These are phyloP conservation scores for Gibbula magus DNA, from an alignment of 2,888 invertebrate genomes.

Conservation along the genomic window DNA sequence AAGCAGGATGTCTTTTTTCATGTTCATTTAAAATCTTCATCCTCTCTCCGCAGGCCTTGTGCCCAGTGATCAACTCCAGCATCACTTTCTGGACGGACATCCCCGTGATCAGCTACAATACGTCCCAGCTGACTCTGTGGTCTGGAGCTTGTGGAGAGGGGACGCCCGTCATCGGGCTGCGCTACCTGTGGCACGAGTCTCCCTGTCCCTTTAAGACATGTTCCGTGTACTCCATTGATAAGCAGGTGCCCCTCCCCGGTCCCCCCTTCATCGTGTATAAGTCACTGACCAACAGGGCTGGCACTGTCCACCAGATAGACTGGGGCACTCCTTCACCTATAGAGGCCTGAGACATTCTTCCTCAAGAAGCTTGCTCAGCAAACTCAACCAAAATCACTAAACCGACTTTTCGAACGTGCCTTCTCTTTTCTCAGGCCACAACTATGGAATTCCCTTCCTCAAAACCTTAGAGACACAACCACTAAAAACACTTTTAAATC, in stretches of 20 bases:
- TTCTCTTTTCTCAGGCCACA: no score
- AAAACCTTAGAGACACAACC: no score
- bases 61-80: neutral
- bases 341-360: no score
- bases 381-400: no score
- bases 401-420: no score
- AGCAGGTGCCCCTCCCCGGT: constrained; percentile 49
- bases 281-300: no score
- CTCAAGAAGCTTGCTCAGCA: no score
- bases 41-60: neutral
- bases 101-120: constrained; percentile 40
- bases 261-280: constrained; percentile 45
- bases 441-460: no score
- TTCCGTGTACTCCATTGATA: constrained; percentile 48
- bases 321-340: no score
- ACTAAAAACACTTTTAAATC: no score
- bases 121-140: constrained; percentile 40
- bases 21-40: neutral
- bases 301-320: neutral
- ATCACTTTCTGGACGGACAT: constrained; percentile 46
- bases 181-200: constrained; percentile 60
- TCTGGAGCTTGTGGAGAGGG: constrained; percentile 40
- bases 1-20: neutral
- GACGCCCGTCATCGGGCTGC: constrained; percentile 45
- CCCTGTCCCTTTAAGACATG: constrained; percentile 58